Percentiles rank a stretch among this genome's conserved stretches.
Conservation (phyloP, 2,113 vertebrate species). For the Nyctereutes procyonoides region DNA sequence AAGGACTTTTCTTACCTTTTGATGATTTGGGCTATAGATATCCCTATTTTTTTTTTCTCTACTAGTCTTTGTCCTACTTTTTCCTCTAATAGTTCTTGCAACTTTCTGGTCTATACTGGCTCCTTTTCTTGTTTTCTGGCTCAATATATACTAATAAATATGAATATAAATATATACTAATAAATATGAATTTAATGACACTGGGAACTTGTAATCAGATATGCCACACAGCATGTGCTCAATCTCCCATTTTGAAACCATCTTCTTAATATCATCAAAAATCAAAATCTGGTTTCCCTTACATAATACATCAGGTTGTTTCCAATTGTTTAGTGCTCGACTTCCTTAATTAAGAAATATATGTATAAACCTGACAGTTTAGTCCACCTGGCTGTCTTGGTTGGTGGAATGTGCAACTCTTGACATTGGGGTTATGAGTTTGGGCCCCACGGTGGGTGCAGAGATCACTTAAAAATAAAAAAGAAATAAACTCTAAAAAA, state of each 20-base stretch:
- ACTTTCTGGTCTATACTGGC: background rate
- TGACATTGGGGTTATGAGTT: background rate
- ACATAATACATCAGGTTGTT: background rate
- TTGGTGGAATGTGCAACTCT: background rate
- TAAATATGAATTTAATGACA: background rate
- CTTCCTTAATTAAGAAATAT: slow-evolving; percentile 24
- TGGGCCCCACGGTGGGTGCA: background rate
- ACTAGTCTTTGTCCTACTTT: background rate
- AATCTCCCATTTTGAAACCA: background rate
- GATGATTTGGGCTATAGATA: background rate
- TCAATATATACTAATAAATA: background rate
- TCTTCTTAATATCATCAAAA: background rate
- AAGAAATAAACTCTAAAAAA: background rate
- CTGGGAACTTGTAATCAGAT: background rate
- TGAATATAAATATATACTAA: background rate
- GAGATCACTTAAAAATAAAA: background rate
- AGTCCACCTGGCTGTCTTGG: background rate
- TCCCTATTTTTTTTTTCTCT: background rate
- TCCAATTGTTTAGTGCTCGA: background rate
- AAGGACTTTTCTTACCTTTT: background rate
- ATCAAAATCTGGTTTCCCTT: background rate
- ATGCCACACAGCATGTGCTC: background rate
- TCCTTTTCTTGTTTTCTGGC: background rate
- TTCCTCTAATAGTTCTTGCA: background rate
- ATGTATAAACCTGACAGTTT: background rate